A percentile compares a stretch with the other conserved stretches of the same genome.
Evolutionary conservation across 92 coral and sea anemone species (phyloP).

Genomic region (Micromussa lordhowensis): DNA sequence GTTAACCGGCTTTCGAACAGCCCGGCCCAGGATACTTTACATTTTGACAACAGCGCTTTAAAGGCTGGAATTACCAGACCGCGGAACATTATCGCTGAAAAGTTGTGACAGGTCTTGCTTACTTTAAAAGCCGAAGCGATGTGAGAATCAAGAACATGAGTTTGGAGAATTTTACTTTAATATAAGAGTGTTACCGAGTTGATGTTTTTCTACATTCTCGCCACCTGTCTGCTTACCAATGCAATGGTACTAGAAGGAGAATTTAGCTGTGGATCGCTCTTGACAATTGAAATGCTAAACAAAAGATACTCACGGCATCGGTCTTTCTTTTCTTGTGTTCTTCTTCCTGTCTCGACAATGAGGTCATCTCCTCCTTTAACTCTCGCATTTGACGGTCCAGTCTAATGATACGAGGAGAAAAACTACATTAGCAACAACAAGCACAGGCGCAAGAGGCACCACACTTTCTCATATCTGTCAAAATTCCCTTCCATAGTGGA

Average conservation of each 20-base stretch:
- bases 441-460: neutral
- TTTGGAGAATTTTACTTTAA: neutral
- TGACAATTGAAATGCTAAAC: too few species aligned
- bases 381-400: constrained; percentile 89
- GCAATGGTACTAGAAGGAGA: neutral
- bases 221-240: neutral
- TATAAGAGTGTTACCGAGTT: neutral
- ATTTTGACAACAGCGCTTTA: too few species aligned
- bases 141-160: neutral
- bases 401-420: constrained; percentile 30
- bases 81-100: too few species aligned
- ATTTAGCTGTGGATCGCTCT: neutral
- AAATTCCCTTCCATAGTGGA: neutral
- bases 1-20: too few species aligned
- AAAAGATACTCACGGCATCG: constrained; percentile 73
- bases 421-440: neutral
- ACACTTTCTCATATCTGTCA: neutral
- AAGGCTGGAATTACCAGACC: too few species aligned
- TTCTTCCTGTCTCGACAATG: constrained; percentile 82
- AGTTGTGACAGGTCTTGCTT: too few species aligned
- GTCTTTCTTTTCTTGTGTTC: constrained; percentile 88
- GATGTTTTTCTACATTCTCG: neutral
- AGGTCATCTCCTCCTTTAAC: constrained; percentile 78
- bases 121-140: too few species aligned
- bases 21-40: too few species aligned